Evolutionary conservation across 1,140 invertebrate species (phyloP).

Genomic region (Chrysoperla carnea): DNA sequence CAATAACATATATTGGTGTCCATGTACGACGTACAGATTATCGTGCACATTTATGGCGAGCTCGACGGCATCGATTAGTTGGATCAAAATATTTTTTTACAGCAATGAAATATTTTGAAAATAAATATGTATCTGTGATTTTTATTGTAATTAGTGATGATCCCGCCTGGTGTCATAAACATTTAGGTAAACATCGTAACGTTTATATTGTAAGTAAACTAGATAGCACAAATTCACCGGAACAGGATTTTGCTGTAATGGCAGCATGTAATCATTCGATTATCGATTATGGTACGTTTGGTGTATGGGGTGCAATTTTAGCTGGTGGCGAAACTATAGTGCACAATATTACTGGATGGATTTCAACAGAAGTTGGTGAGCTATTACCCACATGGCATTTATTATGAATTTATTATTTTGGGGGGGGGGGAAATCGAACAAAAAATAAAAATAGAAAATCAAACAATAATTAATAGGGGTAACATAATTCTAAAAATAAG

Average conservation of each 20-base stretch:
- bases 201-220: slow-evolving; percentile 28
- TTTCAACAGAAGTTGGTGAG: slow-evolving; percentile 30
- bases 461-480: too few relatives aligned
- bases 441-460: too few relatives aligned
- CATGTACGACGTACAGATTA: slow-evolving; percentile 44
- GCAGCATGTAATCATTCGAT: slow-evolving; percentile 46
- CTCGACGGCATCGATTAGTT: slow-evolving; percentile 26
- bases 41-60: slow-evolving; percentile 32
- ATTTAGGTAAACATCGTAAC: slow-evolving; percentile 25
- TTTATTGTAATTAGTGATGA: slow-evolving; percentile 45
- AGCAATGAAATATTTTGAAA: slow-evolving; percentile 35
- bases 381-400: slow-evolving; percentile 34
- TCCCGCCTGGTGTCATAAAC: slow-evolving; percentile 34
- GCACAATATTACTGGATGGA: slow-evolving; percentile 34
- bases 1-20: slow-evolving; percentile 27
- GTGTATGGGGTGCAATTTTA: slow-evolving; percentile 46
- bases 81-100: slow-evolving; percentile 30
- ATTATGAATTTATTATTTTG: slow-evolving; percentile 4
- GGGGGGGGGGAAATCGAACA: too few relatives aligned
- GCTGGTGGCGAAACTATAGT: slow-evolving; percentile 38
- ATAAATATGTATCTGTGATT: slow-evolving; percentile 26
- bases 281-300: slow-evolving; percentile 50
- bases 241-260: slow-evolving; percentile 43
- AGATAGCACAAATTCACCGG: slow-evolving; percentile 25
- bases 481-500: too few relatives aligned